These are phyloP conservation scores for Passer domesticus DNA, from an alignment of 2,113 vertebrate species.

Conservation along the genomic window DNA sequence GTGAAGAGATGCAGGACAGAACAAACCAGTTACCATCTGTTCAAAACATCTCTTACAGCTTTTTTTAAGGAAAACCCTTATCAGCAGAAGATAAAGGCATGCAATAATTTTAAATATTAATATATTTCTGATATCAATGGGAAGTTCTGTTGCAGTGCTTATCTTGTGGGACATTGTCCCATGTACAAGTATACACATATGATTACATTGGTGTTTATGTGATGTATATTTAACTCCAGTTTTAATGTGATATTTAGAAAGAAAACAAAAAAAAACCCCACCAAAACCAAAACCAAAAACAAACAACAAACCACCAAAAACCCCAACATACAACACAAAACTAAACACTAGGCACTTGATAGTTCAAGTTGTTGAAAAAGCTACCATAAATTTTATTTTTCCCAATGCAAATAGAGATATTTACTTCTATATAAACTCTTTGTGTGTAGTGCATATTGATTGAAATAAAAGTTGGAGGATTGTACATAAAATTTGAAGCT, in stretches of 20 bases:
- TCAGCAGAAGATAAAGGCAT: constrained; percentile 86
- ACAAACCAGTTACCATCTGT: constrained; percentile 95
- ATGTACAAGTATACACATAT: neutral
- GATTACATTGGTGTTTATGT: neutral
- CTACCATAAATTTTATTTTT: neutral
- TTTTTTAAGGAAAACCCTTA: constrained; percentile 91
- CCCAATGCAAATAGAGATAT: neutral
- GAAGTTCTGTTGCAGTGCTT: constrained; percentile 38
- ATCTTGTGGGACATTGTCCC: neutral
- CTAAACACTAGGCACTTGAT: neutral
- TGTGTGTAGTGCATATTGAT: neutral
- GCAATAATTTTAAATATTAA: constrained; percentile 85
- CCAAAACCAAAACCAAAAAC: neutral
- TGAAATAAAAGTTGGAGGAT: neutral
- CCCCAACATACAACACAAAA: neutral
- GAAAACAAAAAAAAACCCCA: neutral
- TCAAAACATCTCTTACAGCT: constrained; percentile 90
- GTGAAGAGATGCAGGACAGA: constrained; percentile 89
- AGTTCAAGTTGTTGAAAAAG: neutral
- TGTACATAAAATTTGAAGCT: neutral
- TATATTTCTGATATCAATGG: constrained; percentile 55
- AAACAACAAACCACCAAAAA: neutral
- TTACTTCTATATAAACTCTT: neutral
- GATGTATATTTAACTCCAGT: neutral
- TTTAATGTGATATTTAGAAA: neutral